A percentile compares a stretch with the other conserved stretches of the same genome.
phyloP scores from a whole-genome alignment of 2,888 invertebrate genomes.

The Drosophila algonquin region DNA sequence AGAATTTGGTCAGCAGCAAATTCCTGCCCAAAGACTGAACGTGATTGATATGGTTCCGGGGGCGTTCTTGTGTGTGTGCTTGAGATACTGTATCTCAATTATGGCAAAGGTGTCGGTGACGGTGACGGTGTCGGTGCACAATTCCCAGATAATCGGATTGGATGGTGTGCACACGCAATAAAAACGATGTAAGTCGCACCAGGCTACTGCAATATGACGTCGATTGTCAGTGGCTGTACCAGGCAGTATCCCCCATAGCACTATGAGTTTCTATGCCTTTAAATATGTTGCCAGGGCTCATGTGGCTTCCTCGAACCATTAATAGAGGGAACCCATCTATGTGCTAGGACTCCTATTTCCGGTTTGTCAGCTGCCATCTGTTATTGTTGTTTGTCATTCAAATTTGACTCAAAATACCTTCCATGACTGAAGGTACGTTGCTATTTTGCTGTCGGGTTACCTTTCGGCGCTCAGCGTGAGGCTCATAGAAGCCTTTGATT shows the following conservation, averaged over 20 bases:
- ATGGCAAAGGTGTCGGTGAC: conserved; percentile 25
- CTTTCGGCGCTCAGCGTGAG: too few species aligned
- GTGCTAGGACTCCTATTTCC: neutral
- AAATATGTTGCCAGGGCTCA: too few species aligned
- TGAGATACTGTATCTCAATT: neutral
- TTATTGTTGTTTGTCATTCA: too few species aligned
- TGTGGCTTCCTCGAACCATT: too few species aligned
- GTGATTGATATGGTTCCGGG: conserved; percentile 34
- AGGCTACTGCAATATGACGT: conserved; percentile 1
- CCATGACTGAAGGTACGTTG: too few species aligned
- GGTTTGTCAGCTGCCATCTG: too few species aligned
- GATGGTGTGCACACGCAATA: neutral
- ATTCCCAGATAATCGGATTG: conserved; percentile 25
- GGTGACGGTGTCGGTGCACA: conserved; percentile 1
- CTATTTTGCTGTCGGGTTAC: too few species aligned
- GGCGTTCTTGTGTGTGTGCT: neutral
- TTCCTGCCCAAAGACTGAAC: conserved; percentile 8
- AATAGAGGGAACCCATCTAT: too few species aligned
- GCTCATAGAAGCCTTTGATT: conserved; percentile 32
- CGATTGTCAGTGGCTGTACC: neutral
- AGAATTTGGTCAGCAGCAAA: conserved; percentile 27
- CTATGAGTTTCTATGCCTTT: too few species aligned
- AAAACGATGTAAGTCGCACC: conserved; percentile 11
- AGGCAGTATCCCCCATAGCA: too few species aligned
- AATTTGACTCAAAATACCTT: too few species aligned